Evolutionary conservation across 2,797 vertebrate genomes (phyloP).

Genomic region (Discoglossus pictus): DNA sequence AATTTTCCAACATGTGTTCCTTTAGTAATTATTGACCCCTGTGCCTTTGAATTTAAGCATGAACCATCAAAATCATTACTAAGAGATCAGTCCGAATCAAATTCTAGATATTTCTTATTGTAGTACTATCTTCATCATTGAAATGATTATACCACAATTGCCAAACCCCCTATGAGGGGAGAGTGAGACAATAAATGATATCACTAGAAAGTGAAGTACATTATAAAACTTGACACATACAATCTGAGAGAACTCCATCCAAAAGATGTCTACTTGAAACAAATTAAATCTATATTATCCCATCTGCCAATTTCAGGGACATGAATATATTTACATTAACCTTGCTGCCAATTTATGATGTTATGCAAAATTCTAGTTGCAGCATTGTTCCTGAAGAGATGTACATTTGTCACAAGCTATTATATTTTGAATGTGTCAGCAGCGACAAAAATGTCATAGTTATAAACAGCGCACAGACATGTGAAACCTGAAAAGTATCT

Average conservation of each 20-base stretch:
- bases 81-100: no score
- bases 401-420: slow-evolving; percentile 39
- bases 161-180: background rate
- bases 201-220: slow-evolving; percentile 9
- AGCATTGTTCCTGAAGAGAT: slow-evolving; percentile 36
- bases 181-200: slow-evolving; percentile 26
- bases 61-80: no score
- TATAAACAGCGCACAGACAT: no score
- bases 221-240: slow-evolving; percentile 25
- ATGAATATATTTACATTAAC: slow-evolving; percentile 43
- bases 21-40: no score
- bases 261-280: slow-evolving; percentile 38
- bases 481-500: no score
- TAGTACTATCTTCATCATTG: no score
- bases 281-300: slow-evolving; percentile 49
- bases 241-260: slow-evolving; percentile 30
- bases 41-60: no score
- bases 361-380: slow-evolving; percentile 23
- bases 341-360: slow-evolving; percentile 43
- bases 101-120: no score
- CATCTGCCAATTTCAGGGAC: slow-evolving; percentile 37
- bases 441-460: slow-evolving; percentile 13
- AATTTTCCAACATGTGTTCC: no score
- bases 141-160: no score
- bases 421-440: slow-evolving; percentile 38